Conservation (phyloP, 1,140 invertebrate species). For the Drosophila parvula region DNA sequence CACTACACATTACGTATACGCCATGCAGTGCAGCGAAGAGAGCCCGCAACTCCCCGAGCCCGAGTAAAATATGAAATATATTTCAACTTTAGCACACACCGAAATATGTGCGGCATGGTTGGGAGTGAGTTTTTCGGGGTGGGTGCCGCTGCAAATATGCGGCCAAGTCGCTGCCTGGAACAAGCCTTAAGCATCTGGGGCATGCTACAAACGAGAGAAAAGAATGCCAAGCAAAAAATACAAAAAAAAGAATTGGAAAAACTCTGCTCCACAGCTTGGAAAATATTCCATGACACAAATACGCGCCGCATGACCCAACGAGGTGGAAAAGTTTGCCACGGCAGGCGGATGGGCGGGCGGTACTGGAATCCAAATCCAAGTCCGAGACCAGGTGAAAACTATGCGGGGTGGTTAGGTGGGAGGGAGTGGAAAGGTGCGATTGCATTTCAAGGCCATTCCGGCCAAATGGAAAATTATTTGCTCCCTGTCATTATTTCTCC, state of each 20-base stretch:
- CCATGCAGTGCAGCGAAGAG: constrained; percentile 40
- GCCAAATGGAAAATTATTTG: constrained; percentile 72
- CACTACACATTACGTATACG: constrained; percentile 67
- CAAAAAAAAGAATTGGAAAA: constrained; percentile 23
- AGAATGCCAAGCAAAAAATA: constrained; percentile 36
- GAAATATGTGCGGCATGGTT: constrained; percentile 73
- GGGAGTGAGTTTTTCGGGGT: not conserved
- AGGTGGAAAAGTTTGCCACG: constrained; percentile 43
- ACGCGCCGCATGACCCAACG: constrained; percentile 46
- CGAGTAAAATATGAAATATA: constrained; percentile 82
- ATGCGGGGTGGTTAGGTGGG: not conserved
- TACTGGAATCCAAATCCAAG: constrained; percentile 31
- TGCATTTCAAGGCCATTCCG: constrained; percentile 60
- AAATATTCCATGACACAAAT: constrained; percentile 77
- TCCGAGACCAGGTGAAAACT: constrained; percentile 52
- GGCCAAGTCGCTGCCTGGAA: constrained; percentile 43
- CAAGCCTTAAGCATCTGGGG: constrained; percentile 62
- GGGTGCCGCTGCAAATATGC: constrained; percentile 59
- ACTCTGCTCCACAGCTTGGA: constrained; percentile 29
- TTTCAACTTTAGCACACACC: constrained; percentile 74
- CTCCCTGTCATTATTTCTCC: constrained; percentile 65
- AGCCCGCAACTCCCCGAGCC: constrained; percentile 53
- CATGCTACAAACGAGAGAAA: constrained; percentile 53
- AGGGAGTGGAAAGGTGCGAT: not conserved
- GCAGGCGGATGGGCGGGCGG: not conserved